Evolutionary conservation across 2,888 invertebrate genomes (phyloP), one percentile per base, ranked within the genome.

Genomic region (Lasioglossum figueresi): DNA sequence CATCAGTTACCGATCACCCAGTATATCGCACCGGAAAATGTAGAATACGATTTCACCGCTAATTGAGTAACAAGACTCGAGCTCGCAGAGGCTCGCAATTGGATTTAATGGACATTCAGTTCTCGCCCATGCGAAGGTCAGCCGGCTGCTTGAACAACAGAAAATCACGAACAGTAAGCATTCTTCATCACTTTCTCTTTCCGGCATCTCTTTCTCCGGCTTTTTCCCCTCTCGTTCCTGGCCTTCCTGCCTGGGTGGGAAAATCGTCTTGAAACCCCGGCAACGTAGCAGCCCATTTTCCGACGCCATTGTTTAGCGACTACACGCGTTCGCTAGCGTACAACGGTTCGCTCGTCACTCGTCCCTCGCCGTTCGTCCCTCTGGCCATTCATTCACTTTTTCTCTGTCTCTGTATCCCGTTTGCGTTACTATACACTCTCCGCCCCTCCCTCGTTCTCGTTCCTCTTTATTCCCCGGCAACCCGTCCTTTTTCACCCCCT

Each of bases 231-330:
- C 43, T 52, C 74, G 23, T 16, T 52, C 12, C 71, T 48, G 37
- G n/a, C 40, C 70, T 23, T 43, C 72, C 31, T 40, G 68, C 31
- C 76, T 19, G 37, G 37, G 23, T 14, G 43, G 34, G 34, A 63
- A 43, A 75, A 66, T 27, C 56, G 68, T 87, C 87, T 77, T 82
- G 80, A 78, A 68, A 52, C 73, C 56, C 63, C 73, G 78, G 77
- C 79, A 83, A 83, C 80, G 81, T 66, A 66, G 80, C 83, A 83
- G 82, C 77, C 76, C 86, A 86, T 88, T 88, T 84, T 88, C 84
- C 83, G 45, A 83, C 82, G 86, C 80, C 79, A 88, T 88, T 88
- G 88, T 88, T 88, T 88, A 86, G 82, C 80, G 81, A 83, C 81
- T 84, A 86, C 83, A 83, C 76, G 80, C 78, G 79, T 86, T 79